Percentiles rank a stretch among this genome's conserved stretches.
Evolutionary conservation across 2,113 vertebrate species (phyloP).

Genomic region (Pundamilia nyererei): DNA sequence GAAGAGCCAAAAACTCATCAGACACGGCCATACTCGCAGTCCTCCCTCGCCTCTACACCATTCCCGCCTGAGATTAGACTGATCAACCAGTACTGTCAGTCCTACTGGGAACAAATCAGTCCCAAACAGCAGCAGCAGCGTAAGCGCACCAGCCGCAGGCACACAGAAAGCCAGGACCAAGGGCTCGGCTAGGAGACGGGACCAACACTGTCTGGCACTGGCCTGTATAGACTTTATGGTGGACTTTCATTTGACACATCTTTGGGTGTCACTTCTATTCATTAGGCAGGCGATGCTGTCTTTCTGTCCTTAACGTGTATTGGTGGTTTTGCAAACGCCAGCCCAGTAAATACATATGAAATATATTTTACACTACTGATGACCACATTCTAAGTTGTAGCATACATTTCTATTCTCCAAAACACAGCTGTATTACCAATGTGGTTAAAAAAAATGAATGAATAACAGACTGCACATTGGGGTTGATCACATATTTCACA

Average conservation of each 20-base stretch:
- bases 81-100: conserved; percentile 77
- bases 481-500: not conserved
- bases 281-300: conserved; percentile 7
- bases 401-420: not conserved
- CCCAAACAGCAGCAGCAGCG: conserved; percentile 57
- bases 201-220: not conserved
- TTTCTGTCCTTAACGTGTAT: conserved; percentile 14
- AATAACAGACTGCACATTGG: not conserved
- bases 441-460: not conserved
- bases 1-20: conserved; percentile 33
- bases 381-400: conserved; percentile 1
- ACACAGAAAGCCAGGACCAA: conserved; percentile 67
- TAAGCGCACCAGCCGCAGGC: conserved; percentile 67
- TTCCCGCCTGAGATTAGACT: conserved; percentile 68
- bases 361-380: conserved; percentile 11
- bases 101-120: conserved; percentile 70
- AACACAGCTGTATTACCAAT: not conserved
- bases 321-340: conserved; percentile 19
- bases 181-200: conserved; percentile 58
- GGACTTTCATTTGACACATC: conserved; percentile 40
- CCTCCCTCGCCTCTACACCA: conserved; percentile 21
- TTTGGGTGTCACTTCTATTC: conserved; percentile 17
- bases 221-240: conserved; percentile 38
- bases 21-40: not conserved
- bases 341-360: not conserved